A percentile compares a stretch with the other conserved stretches of the same genome.
These are phyloP conservation scores for Pantelozetes paolii DNA, from an alignment of 2,888 invertebrate species.

Conservation along the genomic window DNA sequence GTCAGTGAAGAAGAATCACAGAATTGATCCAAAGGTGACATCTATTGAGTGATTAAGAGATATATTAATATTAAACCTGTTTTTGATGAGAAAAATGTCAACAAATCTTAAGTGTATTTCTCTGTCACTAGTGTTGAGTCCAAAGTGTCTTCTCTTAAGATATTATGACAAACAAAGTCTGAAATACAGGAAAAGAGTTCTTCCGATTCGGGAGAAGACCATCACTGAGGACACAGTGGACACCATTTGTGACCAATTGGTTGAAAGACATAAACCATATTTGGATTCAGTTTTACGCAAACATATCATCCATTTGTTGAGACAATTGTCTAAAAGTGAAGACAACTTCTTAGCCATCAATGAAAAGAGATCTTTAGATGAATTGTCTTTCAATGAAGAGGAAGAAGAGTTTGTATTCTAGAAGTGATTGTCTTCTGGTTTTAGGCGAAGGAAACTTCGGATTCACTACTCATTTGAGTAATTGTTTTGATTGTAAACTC, in stretches of 20 bases:
- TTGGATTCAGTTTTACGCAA: background rate
- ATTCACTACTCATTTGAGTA: conserved; percentile 16
- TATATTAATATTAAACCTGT: too few relatives aligned
- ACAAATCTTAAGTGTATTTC: background rate
- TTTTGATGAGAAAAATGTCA: background rate
- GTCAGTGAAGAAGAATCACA: too few relatives aligned
- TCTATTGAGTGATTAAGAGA: background rate
- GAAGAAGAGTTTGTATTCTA: conserved; percentile 21
- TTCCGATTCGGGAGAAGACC: background rate
- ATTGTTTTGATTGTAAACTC: conserved; percentile 22
- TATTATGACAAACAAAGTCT: conserved; percentile 26
- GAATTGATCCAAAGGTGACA: background rate
- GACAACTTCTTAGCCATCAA: background rate
- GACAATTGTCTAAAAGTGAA: background rate
- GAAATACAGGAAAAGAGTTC: background rate
- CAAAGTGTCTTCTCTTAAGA: conserved; percentile 33
- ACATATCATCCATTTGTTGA: conserved; percentile 17
- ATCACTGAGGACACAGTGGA: background rate
- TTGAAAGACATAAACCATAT: conserved; percentile 28
- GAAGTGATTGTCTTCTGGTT: conserved; percentile 9
- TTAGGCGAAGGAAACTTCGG: conserved; percentile 40
- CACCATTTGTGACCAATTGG: background rate
- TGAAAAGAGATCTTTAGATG: background rate
- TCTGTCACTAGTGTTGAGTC: background rate
- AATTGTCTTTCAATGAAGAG: conserved; percentile 24